Conservation (phyloP, 1,140 invertebrate species). For the Saxidomus purpurata region DNA sequence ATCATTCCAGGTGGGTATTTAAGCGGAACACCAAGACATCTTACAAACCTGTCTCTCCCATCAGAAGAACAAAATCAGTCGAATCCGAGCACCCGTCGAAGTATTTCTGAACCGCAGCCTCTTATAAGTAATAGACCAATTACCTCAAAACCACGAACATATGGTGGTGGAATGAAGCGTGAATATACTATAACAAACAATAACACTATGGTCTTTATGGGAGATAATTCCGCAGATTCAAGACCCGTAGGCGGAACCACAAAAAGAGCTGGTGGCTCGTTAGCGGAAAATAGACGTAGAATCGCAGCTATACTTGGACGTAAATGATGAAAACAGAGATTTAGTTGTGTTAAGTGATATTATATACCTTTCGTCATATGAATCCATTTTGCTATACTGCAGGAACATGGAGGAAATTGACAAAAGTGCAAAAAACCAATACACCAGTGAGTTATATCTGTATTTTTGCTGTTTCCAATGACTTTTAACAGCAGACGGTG, state of each 20-base stretch:
- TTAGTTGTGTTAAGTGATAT: constrained; percentile 11
- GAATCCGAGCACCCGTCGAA: constrained; percentile 1
- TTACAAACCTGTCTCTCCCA: constrained; percentile 18
- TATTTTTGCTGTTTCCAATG: too few relatives aligned
- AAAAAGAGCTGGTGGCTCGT: constrained; percentile 30
- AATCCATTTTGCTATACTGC: too few relatives aligned
- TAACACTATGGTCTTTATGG: constrained; percentile 69
- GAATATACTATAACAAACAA: constrained; percentile 59
- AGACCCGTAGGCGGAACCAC: neutral
- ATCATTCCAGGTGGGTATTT: constrained; percentile 3
- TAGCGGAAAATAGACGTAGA: constrained; percentile 72
- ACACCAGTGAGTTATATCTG: too few relatives aligned
- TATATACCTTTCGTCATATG: neutral
- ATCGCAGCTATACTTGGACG: constrained; percentile 72
- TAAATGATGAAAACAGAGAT: constrained; percentile 18
- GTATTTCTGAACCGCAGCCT: constrained; percentile 55
- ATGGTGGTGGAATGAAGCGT: constrained; percentile 21
- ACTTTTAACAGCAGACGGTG: too few relatives aligned
- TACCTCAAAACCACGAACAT: constrained; percentile 41
- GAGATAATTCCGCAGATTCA: constrained; percentile 51
- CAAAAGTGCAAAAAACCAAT: too few relatives aligned
- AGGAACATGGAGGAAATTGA: too few relatives aligned
- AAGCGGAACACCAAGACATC: neutral
- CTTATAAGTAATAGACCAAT: constrained; percentile 32
- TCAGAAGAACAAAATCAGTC: neutral